phyloP scores from a whole-genome alignment of 92 coral and sea anemone species.

The Porites evermanni region DNA sequence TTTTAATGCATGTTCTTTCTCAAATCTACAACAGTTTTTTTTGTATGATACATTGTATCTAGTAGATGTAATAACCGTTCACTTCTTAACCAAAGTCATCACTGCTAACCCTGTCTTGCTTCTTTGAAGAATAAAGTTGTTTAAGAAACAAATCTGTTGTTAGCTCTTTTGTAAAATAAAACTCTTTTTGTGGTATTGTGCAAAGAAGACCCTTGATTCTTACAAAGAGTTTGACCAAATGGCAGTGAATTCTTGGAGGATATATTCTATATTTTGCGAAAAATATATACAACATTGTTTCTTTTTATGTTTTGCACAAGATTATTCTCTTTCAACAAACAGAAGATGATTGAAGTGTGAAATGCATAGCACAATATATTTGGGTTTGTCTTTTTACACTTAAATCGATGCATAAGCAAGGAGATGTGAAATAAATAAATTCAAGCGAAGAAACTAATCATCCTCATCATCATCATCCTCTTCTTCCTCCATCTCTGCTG shows the following conservation, averaged over 20 bases:
- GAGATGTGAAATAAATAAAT: background rate
- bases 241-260: background rate
- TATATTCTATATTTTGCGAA: background rate
- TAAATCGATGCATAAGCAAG: background rate
- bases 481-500: slow-evolving; percentile 89
- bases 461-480: slow-evolving; percentile 97
- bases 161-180: background rate
- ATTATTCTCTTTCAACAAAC: background rate
- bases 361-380: background rate
- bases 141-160: background rate
- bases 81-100: background rate
- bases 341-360: background rate
- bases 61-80: background rate
- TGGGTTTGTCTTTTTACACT: background rate
- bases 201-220: background rate
- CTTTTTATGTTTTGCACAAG: background rate
- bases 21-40: background rate
- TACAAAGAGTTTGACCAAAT: background rate
- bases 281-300: slow-evolving; percentile 4
- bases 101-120: background rate
- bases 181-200: background rate
- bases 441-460: slow-evolving; percentile 54
- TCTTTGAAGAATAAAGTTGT: slow-evolving; percentile 13
- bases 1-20: slow-evolving; percentile 11
- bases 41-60: background rate